Percentiles rank a stretch among this genome's conserved stretches.
Conservation (phyloP, 2,113 vertebrate genomes). For the Zeus faber region DNA sequence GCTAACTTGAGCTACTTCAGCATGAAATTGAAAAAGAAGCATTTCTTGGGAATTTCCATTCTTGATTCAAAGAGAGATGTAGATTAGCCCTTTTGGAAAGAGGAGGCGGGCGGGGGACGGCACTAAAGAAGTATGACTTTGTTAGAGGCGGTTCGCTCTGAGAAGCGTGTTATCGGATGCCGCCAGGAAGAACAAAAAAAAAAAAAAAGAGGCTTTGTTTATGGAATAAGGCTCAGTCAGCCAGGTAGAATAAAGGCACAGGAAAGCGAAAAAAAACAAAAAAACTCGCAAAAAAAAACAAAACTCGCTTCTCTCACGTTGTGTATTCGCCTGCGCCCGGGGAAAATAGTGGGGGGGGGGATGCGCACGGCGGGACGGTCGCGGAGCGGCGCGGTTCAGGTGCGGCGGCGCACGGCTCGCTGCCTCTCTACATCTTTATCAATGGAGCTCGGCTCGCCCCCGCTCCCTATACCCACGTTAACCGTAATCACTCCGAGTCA, state of each 20-base stretch:
- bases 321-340: no score
- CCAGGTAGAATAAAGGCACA: slow-evolving; percentile 59
- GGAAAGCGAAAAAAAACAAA: slow-evolving; percentile 41
- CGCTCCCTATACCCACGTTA: no score
- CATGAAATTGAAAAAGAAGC: slow-evolving; percentile 99
- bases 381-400: no score
- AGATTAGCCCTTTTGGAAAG: slow-evolving; percentile 81
- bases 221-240: slow-evolving; percentile 62
- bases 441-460: no score
- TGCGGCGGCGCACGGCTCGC: no score
- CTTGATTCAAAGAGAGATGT: slow-evolving; percentile 97
- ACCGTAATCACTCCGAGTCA: no score
- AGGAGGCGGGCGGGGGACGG: slow-evolving; percentile 53
- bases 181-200: slow-evolving; percentile 12
- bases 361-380: no score
- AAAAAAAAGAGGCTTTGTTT: slow-evolving; percentile 66
- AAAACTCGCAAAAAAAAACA: background rate
- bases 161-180: slow-evolving; percentile 75
- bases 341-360: no score
- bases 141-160: slow-evolving; percentile 72
- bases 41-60: slow-evolving; percentile 98
- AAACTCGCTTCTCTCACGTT: no score
- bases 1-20: slow-evolving; percentile 99
- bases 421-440: no score
- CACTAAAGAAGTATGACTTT: slow-evolving; percentile 70